These are phyloP conservation scores for Ptychochromis oligacanthus DNA, from an alignment of 2,113 vertebrate genomes.

Conservation along the genomic window DNA sequence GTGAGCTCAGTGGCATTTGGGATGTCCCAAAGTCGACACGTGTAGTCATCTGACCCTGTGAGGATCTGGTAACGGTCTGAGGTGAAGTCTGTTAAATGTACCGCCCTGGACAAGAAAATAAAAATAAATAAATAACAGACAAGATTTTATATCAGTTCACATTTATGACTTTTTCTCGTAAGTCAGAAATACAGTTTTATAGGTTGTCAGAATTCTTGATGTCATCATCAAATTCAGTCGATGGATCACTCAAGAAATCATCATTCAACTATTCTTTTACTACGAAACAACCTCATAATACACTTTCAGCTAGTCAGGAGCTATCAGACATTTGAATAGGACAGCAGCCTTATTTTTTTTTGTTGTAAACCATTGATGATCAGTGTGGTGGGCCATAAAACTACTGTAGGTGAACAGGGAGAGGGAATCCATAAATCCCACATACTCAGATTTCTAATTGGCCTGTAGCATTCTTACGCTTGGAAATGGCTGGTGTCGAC, in stretches of 20 bases:
- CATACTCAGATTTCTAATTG: no score
- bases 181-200: background rate
- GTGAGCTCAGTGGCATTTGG: slow-evolving; percentile 84
- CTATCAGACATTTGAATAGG: background rate
- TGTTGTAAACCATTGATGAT: background rate
- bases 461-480: no score
- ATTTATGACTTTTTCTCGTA: background rate
- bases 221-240: slow-evolving; percentile 67
- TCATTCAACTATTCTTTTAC: slow-evolving; percentile 34
- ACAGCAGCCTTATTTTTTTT: background rate
- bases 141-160: background rate
- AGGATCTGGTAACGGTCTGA: slow-evolving; percentile 89
- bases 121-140: background rate
- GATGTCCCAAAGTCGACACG: slow-evolving; percentile 92
- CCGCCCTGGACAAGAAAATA: slow-evolving; percentile 80
- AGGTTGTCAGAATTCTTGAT: slow-evolving; percentile 58
- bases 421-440: background rate
- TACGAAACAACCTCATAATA: background rate
- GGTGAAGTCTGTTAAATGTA: slow-evolving; percentile 89
- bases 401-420: background rate
- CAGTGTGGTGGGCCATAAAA: background rate
- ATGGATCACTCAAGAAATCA: slow-evolving; percentile 75
- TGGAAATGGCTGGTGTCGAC: no score
- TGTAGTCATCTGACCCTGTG: slow-evolving; percentile 94
- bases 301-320: background rate